phyloP scores from a whole-genome alignment of 1,140 invertebrate species.

The Psilanteris sp. region DNA sequence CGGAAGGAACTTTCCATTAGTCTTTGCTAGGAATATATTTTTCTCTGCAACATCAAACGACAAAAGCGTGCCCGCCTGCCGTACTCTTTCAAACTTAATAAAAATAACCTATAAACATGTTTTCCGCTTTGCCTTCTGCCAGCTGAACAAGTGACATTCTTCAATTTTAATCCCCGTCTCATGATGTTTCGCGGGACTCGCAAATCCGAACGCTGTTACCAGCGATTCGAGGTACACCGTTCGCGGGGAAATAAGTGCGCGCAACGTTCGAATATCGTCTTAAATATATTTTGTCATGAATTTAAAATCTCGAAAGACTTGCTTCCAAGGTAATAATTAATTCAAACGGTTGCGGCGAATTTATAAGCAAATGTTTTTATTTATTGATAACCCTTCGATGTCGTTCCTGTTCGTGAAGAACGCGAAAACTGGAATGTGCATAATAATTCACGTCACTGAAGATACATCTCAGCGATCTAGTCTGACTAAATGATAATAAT shows the following conservation, averaged over 20 bases:
- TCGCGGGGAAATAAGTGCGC: slow-evolving; percentile 14
- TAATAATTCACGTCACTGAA: too few species aligned
- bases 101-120: slow-evolving; percentile 55
- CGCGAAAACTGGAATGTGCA: too few species aligned
- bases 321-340: too few species aligned
- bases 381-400: too few species aligned
- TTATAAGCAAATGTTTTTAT: not conserved
- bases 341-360: not conserved
- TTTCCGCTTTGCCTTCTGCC: slow-evolving; percentile 16
- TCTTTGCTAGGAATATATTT: slow-evolving; percentile 18
- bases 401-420: too few species aligned
- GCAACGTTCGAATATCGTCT: not conserved
- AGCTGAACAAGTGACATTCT: slow-evolving; percentile 23
- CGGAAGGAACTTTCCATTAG: slow-evolving; percentile 4
- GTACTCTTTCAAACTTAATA: slow-evolving; percentile 48
- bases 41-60: slow-evolving; percentile 56
- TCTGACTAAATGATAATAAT: not conserved
- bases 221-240: slow-evolving; percentile 1
- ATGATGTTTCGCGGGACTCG: slow-evolving; percentile 15
- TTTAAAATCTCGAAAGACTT: slow-evolving; percentile 5
- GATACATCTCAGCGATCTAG: not conserved
- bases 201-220: not conserved
- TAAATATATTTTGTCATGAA: not conserved
- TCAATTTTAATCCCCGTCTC: slow-evolving; percentile 18
- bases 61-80: slow-evolving; percentile 33